These are phyloP conservation scores for Parasteatoda lunata DNA, from an alignment of 2,888 invertebrate species.

Conservation along the genomic window DNA sequence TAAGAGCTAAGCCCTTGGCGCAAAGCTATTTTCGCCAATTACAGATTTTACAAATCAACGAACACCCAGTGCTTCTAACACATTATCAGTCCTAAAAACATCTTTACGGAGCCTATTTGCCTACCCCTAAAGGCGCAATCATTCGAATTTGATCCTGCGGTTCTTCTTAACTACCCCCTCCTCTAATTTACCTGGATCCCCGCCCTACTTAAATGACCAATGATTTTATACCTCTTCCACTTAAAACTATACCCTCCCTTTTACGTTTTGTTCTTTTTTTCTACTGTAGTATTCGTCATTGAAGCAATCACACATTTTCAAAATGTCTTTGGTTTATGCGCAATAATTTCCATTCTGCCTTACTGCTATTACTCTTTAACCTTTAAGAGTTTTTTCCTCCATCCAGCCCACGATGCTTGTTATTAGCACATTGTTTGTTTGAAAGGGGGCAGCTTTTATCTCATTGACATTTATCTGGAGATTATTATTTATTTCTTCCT, in stretches of 20 bases:
- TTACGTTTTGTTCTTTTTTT: background rate
- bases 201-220: conserved; percentile 67
- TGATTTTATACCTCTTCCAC: conserved; percentile 59
- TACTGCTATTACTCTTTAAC: conserved; percentile 59
- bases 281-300: conserved; percentile 20
- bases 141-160: conserved; percentile 47
- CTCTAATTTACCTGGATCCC: conserved; percentile 54
- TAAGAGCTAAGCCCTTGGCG: background rate
- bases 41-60: conserved; percentile 1
- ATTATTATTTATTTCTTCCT: conserved; percentile 12
- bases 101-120: conserved; percentile 11
- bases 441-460: conserved; percentile 54
- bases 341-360: conserved; percentile 18
- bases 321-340: conserved; percentile 42
- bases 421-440: conserved; percentile 67
- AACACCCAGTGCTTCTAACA: conserved; percentile 14
- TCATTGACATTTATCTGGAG: conserved; percentile 55
- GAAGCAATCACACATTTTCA: conserved; percentile 46
- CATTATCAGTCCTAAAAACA: conserved; percentile 38
- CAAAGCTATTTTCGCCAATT: background rate
- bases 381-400: conserved; percentile 30
- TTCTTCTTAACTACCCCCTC: conserved; percentile 53
- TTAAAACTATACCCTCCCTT: conserved; percentile 44
- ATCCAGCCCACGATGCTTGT: conserved; percentile 15
- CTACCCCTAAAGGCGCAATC: conserved; percentile 47